phyloP scores from a whole-genome alignment of 2,888 invertebrate species.

The Platynereis dumerilii region DNA sequence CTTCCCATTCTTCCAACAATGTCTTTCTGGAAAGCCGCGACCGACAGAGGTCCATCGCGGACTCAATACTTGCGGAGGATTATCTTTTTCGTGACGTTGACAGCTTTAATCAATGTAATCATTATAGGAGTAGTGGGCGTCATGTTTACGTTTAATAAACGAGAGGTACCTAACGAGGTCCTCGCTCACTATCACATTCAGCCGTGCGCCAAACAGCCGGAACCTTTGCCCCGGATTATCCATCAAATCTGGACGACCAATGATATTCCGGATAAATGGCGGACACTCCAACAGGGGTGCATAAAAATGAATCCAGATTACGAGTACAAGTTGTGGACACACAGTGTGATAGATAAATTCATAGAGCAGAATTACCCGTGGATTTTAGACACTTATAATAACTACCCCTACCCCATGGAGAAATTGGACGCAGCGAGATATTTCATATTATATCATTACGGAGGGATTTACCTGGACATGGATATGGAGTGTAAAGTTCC shows the following conservation, averaged over 20 bases:
- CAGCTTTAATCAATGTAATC: no score
- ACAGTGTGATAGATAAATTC: not conserved
- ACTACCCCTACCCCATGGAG: slow-evolving; percentile 6
- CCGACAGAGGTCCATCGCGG: no score
- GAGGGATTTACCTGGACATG: slow-evolving; percentile 10
- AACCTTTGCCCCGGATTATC: not conserved
- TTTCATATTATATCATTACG: slow-evolving; percentile 3
- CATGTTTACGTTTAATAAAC: no score
- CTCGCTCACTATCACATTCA: no score
- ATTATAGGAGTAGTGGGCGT: no score
- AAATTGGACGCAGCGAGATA: slow-evolving; percentile 1
- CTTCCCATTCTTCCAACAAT: no score
- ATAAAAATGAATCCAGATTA: slow-evolving; percentile 2
- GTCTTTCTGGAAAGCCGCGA: no score
- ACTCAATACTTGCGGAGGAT: no score
- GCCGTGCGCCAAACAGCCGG: not conserved
- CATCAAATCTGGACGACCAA: slow-evolving; percentile 7
- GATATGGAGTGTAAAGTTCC: slow-evolving; percentile 14
- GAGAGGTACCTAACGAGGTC: no score
- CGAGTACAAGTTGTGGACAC: slow-evolving; percentile 8
- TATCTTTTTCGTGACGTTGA: no score
- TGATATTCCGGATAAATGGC: not conserved
- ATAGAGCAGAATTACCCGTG: slow-evolving; percentile 7
- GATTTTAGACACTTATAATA: not conserved
- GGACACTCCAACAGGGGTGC: not conserved